Evolutionary conservation across 92 coral and sea anemone genomes (phyloP).

Genomic region (Zoanthus sociatus): DNA sequence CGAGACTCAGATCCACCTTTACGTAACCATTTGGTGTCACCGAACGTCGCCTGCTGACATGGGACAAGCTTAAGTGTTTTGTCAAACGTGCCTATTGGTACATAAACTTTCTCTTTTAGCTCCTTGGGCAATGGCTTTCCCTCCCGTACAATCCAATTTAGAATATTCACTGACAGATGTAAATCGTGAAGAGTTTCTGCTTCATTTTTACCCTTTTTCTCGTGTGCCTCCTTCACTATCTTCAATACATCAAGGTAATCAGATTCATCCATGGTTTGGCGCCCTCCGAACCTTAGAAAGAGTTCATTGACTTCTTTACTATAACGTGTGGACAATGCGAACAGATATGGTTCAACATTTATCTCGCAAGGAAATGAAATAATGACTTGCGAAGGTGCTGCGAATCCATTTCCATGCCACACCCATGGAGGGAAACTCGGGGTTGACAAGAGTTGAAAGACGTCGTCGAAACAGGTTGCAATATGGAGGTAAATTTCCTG

Average conservation of each 20-base stretch:
- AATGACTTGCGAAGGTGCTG: conserved; percentile 68
- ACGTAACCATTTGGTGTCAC: conserved; percentile 84
- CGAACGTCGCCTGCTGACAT: conserved; percentile 72
- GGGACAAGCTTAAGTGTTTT: conserved; percentile 74
- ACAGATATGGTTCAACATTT: conserved; percentile 76
- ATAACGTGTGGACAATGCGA: conserved; percentile 65
- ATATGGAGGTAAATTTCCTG: conserved; percentile 68
- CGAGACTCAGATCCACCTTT: conserved; percentile 65
- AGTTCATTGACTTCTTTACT: conserved; percentile 37
- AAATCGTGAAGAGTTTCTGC: conserved; percentile 61
- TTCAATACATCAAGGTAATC: conserved; percentile 70
- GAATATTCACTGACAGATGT: conserved; percentile 67
- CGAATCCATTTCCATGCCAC: conserved; percentile 87
- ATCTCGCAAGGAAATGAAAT: conserved; percentile 48
- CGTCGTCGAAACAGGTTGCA: conserved; percentile 34
- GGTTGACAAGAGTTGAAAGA: not conserved
- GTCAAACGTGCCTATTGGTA: conserved; percentile 75
- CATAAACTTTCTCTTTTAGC: conserved; percentile 62
- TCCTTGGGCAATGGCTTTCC: conserved; percentile 55
- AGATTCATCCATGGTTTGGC: conserved; percentile 49
- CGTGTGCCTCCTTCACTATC: conserved; percentile 70
- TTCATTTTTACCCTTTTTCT: conserved; percentile 3
- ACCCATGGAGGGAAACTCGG: conserved; percentile 72
- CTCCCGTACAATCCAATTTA: conserved; percentile 81
- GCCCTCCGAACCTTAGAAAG: conserved; percentile 71